These are phyloP conservation scores for Odontocerum albicorne DNA, from an alignment of 2,888 invertebrate genomes.

Conservation along the genomic window DNA sequence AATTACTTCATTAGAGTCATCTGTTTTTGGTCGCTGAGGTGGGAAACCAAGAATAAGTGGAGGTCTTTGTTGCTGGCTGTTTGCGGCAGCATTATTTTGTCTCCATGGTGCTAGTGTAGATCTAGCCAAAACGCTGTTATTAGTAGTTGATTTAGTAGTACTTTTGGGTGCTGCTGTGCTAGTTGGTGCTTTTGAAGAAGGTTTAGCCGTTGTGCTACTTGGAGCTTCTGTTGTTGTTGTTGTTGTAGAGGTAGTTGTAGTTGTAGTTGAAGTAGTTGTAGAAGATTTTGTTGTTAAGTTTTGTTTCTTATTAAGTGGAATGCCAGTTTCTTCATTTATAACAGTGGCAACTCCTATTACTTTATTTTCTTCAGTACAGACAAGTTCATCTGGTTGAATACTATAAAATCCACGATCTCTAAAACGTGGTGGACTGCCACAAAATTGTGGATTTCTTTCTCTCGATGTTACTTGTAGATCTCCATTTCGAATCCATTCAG, in stretches of 20 bases:
- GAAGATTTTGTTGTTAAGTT: slow-evolving; percentile 43
- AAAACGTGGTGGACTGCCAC: slow-evolving; percentile 79
- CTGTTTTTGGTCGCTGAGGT: slow-evolving; percentile 64
- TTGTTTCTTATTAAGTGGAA: slow-evolving; percentile 39
- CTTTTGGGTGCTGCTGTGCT: slow-evolving; percentile 39
- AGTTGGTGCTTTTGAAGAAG: slow-evolving; percentile 38
- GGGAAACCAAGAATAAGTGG: slow-evolving; percentile 73
- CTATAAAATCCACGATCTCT: slow-evolving; percentile 85
- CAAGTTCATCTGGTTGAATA: slow-evolving; percentile 76
- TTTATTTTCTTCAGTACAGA: slow-evolving; percentile 54
- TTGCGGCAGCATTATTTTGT: slow-evolving; percentile 50
- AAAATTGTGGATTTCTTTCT: slow-evolving; percentile 90
- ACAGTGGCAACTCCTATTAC: slow-evolving; percentile 59
- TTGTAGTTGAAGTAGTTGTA: slow-evolving; percentile 41
- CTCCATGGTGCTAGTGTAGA: slow-evolving; percentile 54
- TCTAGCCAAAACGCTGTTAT: slow-evolving; percentile 43
- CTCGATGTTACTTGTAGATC: slow-evolving; percentile 91
- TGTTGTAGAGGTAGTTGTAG: slow-evolving; percentile 41
- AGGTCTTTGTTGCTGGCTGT: slow-evolving; percentile 60
- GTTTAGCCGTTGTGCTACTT: slow-evolving; percentile 38
- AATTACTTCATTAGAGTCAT: slow-evolving; percentile 74
- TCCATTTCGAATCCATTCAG: slow-evolving; percentile 85
- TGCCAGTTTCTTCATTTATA: slow-evolving; percentile 47
- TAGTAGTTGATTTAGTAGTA: slow-evolving; percentile 26
- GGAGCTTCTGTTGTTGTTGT: slow-evolving; percentile 39